A percentile compares a stretch with the other conserved stretches of the same genome.
These are phyloP conservation scores for Nannoperca australis DNA, from an alignment of 2,797 vertebrate genomes.

Conservation along the genomic window DNA sequence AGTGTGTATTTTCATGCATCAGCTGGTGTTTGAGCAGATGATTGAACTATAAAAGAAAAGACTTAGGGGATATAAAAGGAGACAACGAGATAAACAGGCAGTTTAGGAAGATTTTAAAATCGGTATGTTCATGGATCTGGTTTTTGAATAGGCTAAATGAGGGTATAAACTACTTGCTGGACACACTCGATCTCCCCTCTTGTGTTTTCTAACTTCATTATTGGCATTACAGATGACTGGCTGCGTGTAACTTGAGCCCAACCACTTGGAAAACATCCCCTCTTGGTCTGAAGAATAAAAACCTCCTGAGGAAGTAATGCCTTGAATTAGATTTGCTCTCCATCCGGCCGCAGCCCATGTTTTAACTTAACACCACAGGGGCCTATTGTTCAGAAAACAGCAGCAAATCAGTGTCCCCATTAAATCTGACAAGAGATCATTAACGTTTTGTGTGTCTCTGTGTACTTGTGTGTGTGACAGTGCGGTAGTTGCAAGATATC, in stretches of 20 bases:
- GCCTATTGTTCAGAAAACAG: constrained; percentile 38
- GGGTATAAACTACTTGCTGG: constrained; percentile 26
- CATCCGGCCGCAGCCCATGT: constrained; percentile 37
- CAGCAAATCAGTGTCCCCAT: constrained; percentile 54
- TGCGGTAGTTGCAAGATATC: constrained; percentile 8
- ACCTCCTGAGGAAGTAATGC: constrained; percentile 47
- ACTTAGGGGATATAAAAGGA: neutral
- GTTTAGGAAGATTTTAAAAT: constrained; percentile 19
- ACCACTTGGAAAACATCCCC: constrained; percentile 47
- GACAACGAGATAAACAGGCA: constrained; percentile 19
- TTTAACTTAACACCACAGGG: constrained; percentile 43
- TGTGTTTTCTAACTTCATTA: constrained; percentile 65
- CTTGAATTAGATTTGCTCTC: constrained; percentile 64
- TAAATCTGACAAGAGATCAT: constrained; percentile 43
- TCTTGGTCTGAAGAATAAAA: constrained; percentile 44
- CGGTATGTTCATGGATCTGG: neutral
- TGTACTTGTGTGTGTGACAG: constrained; percentile 7
- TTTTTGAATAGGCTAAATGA: constrained; percentile 27
- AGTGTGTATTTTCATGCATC: constrained; percentile 29
- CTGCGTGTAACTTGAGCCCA: constrained; percentile 60
- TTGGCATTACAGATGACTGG: constrained; percentile 38
- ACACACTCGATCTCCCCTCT: constrained; percentile 44
- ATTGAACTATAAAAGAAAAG: constrained; percentile 12
- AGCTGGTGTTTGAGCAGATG: constrained; percentile 21
- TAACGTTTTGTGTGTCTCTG: constrained; percentile 9